phyloP scores from a whole-genome alignment of 2,888 invertebrate species.

The Platycnemis pennipes region DNA sequence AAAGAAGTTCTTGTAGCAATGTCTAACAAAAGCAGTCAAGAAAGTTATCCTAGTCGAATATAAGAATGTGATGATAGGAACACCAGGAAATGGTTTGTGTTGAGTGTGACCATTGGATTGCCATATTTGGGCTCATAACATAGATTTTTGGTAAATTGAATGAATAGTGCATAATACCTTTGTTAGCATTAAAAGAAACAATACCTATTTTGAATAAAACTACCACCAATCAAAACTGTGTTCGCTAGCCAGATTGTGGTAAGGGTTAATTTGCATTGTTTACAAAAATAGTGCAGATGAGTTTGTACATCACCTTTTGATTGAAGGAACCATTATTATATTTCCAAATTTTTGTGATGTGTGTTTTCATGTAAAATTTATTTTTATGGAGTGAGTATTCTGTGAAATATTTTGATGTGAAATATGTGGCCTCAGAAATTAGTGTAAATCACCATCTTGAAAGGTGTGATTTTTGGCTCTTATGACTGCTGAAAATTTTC shows the following conservation, averaged over 20 bases:
- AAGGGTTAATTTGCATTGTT: constrained; percentile 24
- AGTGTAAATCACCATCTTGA: not conserved
- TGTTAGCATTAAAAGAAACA: not conserved
- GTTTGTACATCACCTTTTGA: not conserved
- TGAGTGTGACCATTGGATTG: constrained; percentile 29
- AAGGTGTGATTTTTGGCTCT: not conserved
- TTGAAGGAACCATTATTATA: not conserved
- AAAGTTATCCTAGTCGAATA: constrained; percentile 60
- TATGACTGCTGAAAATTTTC: not conserved
- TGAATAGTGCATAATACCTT: constrained; percentile 47
- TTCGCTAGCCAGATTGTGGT: constrained; percentile 20
- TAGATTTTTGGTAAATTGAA: constrained; percentile 40
- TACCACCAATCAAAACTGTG: constrained; percentile 66
- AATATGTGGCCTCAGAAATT: not conserved
- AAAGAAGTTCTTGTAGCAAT: not conserved
- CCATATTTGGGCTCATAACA: constrained; percentile 56
- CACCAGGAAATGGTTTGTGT: constrained; percentile 3
- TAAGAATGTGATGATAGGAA: constrained; percentile 61
- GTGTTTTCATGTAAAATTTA: not conserved
- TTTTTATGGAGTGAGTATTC: not conserved
- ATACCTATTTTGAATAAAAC: constrained; percentile 52
- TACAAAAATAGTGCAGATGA: not conserved
- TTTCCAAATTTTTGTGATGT: not conserved
- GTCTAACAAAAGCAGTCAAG: constrained; percentile 15
- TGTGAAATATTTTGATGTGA: not conserved